These are phyloP conservation scores for Gobio occitaniae DNA, from an alignment of 2,797 vertebrate genomes.

Conservation along the genomic window DNA sequence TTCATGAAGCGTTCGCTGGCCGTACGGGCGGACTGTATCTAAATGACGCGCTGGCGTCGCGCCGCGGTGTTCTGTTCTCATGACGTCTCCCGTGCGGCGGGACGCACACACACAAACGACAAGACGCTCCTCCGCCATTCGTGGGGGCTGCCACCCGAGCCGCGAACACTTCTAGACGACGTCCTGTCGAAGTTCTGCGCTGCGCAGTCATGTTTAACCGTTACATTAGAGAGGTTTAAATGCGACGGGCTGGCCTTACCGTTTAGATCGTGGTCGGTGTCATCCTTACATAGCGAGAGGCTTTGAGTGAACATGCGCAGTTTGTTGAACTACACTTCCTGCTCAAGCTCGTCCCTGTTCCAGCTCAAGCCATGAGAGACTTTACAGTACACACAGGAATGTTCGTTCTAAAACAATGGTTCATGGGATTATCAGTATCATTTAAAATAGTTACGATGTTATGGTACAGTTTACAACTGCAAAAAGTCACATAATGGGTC, in stretches of 20 bases:
- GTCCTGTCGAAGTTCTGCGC: neutral
- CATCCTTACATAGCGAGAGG: constrained; percentile 74
- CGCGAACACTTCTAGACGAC: neutral
- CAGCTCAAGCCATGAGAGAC: neutral
- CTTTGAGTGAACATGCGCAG: constrained; percentile 77
- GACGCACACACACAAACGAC: constrained; percentile 81
- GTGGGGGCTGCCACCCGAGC: constrained; percentile 57
- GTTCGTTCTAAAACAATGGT: accelerated
- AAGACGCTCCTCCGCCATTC: constrained; percentile 77
- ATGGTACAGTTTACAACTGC: neutral
- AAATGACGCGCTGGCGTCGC: constrained; percentile 51
- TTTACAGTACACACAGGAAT: neutral
- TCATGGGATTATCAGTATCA: accelerated
- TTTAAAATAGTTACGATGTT: no score
- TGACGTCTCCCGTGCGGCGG: constrained; percentile 85
- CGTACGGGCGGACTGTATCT: constrained; percentile 5
- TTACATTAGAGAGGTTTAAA: neutral
- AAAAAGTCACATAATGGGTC: neutral
- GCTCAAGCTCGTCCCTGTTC: constrained; percentile 55
- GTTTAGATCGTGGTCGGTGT: constrained; percentile 75
- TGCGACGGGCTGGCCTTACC: constrained; percentile 71
- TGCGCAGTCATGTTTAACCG: neutral
- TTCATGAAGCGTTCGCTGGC: neutral
- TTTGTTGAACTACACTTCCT: constrained; percentile 75
- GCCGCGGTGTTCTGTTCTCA: constrained; percentile 62